Evolutionary conservation across 2,113 vertebrate species (phyloP).

Genomic region (Clarias gariepinus): DNA sequence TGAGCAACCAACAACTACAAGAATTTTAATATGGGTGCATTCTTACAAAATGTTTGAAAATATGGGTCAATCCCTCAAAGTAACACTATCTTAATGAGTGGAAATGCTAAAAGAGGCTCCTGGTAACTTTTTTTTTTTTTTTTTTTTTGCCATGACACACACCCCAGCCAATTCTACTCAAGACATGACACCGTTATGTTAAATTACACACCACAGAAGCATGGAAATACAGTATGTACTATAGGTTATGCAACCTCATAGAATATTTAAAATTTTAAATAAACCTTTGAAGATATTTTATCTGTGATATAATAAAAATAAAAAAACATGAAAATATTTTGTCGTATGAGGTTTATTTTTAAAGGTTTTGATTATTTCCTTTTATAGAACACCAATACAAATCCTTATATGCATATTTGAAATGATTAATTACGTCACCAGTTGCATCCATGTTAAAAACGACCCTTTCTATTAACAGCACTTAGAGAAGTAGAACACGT

Average conservation of each 20-base stretch:
- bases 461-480: background rate
- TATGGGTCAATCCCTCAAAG: background rate
- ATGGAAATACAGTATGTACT: background rate
- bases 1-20: no score
- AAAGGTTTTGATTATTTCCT: background rate
- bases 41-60: no score
- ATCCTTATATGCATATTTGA: background rate
- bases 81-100: background rate
- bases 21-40: no score
- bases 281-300: background rate
- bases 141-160: background rate
- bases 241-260: background rate
- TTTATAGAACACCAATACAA: background rate
- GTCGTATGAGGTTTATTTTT: background rate
- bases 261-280: background rate
- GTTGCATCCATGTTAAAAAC: background rate
- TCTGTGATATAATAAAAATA: background rate
- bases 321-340: no score
- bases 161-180: background rate
- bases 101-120: no score
- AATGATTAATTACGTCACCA: background rate
- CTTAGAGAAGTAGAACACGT: background rate
- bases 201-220: background rate
- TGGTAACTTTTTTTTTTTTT: no score
- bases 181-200: background rate